Percentiles rank a stretch among this genome's conserved stretches.
These are phyloP conservation scores for Lydus trimaculatus DNA, from an alignment of 2,888 invertebrate genomes.

Conservation along the genomic window DNA sequence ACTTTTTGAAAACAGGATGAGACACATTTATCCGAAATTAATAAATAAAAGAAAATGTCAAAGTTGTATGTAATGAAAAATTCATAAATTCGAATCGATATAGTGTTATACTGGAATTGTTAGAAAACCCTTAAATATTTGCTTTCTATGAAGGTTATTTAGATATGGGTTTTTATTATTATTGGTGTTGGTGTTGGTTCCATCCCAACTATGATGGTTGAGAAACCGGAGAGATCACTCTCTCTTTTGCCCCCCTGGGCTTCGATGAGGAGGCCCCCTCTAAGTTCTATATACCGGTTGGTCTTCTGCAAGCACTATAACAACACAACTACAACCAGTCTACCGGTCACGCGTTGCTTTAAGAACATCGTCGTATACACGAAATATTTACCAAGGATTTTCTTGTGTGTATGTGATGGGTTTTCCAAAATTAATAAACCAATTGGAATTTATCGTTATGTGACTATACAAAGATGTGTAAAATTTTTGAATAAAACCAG, in stretches of 20 bases:
- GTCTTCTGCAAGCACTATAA: slow-evolving; percentile 37
- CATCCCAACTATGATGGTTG: slow-evolving; percentile 25
- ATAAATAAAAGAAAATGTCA: background rate
- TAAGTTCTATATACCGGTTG: slow-evolving; percentile 37
- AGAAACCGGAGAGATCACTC: slow-evolving; percentile 48
- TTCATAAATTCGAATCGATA: slow-evolving; percentile 1
- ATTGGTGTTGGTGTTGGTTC: slow-evolving; percentile 32
- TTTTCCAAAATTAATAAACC: background rate
- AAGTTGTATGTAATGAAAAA: background rate
- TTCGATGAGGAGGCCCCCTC: slow-evolving; percentile 37
- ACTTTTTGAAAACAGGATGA: background rate
- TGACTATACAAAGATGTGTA: slow-evolving; percentile 11
- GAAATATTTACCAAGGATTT: background rate
- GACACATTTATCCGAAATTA: background rate
- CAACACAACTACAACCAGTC: slow-evolving; percentile 43
- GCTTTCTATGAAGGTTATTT: background rate
- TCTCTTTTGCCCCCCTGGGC: slow-evolving; percentile 45
- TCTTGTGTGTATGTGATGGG: background rate
- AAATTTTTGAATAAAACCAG: slow-evolving; percentile 15
- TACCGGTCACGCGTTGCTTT: slow-evolving; percentile 43
- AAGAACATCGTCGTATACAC: slow-evolving; percentile 26
- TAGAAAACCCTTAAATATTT: too few relatives aligned
- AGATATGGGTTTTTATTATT: slow-evolving; percentile 10
- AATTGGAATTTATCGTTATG: background rate
- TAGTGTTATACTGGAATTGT: background rate